phyloP scores from a whole-genome alignment of 2,888 invertebrate genomes.

The Sepiola atlantica region DNA sequence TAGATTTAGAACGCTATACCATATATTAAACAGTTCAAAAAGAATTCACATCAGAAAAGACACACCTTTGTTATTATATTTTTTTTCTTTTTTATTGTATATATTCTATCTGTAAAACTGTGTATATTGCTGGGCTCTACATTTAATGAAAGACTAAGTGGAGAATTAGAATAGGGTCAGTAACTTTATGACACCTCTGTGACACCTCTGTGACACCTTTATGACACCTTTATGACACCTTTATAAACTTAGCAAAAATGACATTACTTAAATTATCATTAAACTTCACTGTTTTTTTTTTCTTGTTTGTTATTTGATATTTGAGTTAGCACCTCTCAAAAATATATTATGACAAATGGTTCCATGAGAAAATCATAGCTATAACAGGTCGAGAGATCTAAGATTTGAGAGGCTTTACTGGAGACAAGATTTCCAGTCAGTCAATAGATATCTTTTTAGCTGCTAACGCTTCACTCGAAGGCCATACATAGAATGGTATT shows the following conservation, averaged over 20 bases:
- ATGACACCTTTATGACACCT: too few species aligned
- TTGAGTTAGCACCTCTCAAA: background rate
- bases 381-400: too few species aligned
- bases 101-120: background rate
- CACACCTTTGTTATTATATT: background rate
- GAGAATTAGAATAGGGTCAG: background rate
- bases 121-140: background rate
- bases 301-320: background rate
- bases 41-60: background rate
- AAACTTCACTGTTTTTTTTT: background rate
- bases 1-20: background rate
- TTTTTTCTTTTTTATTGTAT: background rate
- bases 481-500: too few species aligned
- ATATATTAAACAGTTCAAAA: constrained; percentile 4
- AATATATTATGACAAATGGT: background rate
- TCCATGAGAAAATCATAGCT: background rate
- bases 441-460: too few species aligned
- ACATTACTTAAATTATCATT: background rate
- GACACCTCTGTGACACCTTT: too few species aligned
- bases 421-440: too few species aligned
- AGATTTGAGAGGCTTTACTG: too few species aligned
- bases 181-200: background rate
- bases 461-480: too few species aligned
- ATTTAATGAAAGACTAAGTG: background rate
- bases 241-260: background rate